Percentiles rank a stretch among this genome's conserved stretches.
These are phyloP conservation scores for Marronus borbonicus DNA, from an alignment of 2,888 invertebrate species.

Conservation along the genomic window DNA sequence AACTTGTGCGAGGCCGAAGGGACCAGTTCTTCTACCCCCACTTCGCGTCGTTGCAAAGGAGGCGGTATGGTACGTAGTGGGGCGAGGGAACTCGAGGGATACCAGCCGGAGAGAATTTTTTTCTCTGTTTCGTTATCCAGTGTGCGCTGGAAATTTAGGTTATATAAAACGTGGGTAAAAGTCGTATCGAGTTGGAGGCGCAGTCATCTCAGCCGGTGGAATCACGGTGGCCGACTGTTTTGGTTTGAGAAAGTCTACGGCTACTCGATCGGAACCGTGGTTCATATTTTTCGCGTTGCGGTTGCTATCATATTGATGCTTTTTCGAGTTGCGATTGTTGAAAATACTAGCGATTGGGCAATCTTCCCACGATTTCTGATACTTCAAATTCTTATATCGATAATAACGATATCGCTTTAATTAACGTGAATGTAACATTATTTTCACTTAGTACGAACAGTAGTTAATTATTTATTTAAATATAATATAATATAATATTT, in stretches of 20 bases:
- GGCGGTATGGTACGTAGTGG: constrained; percentile 43
- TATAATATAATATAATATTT: no score
- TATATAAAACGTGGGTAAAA: constrained; percentile 57
- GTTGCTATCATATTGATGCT: constrained; percentile 25
- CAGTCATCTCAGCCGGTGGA: constrained; percentile 39
- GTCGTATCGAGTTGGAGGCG: constrained; percentile 43
- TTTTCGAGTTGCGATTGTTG: constrained; percentile 24
- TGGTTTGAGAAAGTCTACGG: constrained; percentile 55
- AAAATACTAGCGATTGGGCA: constrained; percentile 26
- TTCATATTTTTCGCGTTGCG: constrained; percentile 49
- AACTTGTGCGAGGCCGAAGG: constrained; percentile 73
- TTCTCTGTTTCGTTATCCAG: constrained; percentile 40
- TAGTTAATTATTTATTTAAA: no score
- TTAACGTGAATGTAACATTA: no score
- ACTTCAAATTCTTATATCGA: background rate
- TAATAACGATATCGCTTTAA: no score
- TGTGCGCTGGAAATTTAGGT: constrained; percentile 60
- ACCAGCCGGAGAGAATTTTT: constrained; percentile 29
- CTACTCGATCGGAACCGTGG: constrained; percentile 54
- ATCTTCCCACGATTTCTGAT: constrained; percentile 35
- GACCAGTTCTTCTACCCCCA: constrained; percentile 37
- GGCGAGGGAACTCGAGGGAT: constrained; percentile 41
- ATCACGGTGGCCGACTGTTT: constrained; percentile 40
- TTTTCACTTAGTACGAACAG: no score
- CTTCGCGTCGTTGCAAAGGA: constrained; percentile 34